phyloP scores from a whole-genome alignment of 2,113 vertebrate species.

The Cavia porcellus region DNA sequence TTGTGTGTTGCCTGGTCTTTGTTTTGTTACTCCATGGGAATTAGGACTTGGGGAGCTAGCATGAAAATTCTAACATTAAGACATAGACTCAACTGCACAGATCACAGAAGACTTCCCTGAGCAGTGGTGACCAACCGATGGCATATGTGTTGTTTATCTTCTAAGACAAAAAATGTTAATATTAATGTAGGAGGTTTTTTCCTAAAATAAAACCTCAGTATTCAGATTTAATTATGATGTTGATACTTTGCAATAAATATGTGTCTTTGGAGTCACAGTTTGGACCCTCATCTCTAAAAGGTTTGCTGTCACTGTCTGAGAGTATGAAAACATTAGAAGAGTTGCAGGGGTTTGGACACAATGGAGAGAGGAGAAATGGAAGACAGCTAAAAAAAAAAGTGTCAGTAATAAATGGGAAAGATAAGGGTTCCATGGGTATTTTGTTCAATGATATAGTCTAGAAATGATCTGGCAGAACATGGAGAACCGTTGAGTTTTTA shows the following conservation, averaged over 20 bases:
- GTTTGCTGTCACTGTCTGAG: background rate
- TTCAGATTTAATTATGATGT: background rate
- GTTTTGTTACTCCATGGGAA: background rate
- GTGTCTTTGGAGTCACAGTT: background rate
- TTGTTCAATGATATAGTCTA: background rate
- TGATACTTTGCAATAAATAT: background rate
- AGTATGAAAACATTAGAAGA: conserved; percentile 1
- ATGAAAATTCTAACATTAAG: conserved; percentile 10
- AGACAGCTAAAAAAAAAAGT: background rate
- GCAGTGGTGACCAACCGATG: background rate
- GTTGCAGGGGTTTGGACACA: background rate
- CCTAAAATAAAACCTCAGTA: background rate
- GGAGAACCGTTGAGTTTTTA: background rate
- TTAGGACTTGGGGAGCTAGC: background rate
- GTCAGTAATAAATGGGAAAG: background rate
- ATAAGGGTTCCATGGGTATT: background rate
- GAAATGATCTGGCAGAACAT: background rate
- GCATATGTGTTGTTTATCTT: background rate
- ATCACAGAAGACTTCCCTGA: conserved; percentile 18
- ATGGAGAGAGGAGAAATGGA: background rate
- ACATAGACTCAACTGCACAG: background rate
- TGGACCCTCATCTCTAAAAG: background rate
- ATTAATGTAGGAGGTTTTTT: background rate
- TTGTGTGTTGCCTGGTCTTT: background rate
- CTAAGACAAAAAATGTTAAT: background rate